A percentile compares a stretch with the other conserved stretches of the same genome.
These are phyloP conservation scores for Miichthys miiuy DNA, from an alignment of 2,797 vertebrate species.

Conservation along the genomic window DNA sequence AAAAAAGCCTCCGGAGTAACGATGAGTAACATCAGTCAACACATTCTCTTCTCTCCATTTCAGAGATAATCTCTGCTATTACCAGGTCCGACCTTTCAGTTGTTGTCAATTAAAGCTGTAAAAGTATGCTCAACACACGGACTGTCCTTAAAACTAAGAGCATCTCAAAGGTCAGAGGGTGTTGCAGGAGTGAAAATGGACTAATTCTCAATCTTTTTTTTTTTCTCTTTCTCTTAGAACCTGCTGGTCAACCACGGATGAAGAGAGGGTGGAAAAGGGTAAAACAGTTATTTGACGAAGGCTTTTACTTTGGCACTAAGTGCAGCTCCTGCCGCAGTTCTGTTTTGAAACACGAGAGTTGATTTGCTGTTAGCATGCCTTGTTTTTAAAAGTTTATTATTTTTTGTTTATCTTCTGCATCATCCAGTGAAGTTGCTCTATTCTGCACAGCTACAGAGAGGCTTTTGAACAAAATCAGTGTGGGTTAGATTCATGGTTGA, in stretches of 20 bases:
- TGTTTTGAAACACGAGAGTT: conserved; percentile 48
- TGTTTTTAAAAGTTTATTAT: conserved; percentile 53
- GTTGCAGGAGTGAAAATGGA: conserved; percentile 26
- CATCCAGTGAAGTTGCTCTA: conserved; percentile 29
- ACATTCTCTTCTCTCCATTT: conserved; percentile 41
- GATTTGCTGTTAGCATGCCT: conserved; percentile 68
- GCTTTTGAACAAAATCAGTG: conserved; percentile 9
- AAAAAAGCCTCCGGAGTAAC: not conserved
- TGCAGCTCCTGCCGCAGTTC: conserved; percentile 6
- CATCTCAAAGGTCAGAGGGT: conserved; percentile 57
- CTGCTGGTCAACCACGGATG: conserved; percentile 79
- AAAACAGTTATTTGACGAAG: conserved; percentile 20
- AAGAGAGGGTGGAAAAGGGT: conserved; percentile 55
- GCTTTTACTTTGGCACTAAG: conserved; percentile 51
- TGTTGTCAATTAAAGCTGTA: conserved; percentile 25
- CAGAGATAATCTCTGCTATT: conserved; percentile 56
- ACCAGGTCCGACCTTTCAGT: conserved; percentile 65
- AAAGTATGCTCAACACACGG: conserved; percentile 1
- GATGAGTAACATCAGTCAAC: conserved; percentile 13
- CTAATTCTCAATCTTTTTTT: conserved; percentile 29
- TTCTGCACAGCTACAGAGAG: conserved; percentile 50
- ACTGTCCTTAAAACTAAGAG: conserved; percentile 35
- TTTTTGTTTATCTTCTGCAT: conserved; percentile 56
- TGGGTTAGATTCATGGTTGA: conserved; percentile 32
- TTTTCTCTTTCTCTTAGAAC: conserved; percentile 61